Conservation (phyloP, 92 coral and sea anemone genomes). For the Palythoa grandiflora region DNA sequence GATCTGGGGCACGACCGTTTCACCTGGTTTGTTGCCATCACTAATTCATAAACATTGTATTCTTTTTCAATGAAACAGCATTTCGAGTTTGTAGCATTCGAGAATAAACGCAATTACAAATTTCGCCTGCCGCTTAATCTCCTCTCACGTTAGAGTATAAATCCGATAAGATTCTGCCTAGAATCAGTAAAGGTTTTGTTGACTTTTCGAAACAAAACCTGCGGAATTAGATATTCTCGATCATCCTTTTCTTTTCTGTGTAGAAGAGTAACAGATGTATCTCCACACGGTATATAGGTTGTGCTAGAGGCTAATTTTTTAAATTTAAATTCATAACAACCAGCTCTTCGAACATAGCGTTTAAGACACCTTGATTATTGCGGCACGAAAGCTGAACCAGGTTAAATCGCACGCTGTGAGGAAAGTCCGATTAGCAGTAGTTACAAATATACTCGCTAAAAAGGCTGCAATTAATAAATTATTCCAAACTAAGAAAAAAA, state of each 20-base stretch:
- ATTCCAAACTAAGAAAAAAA: not conserved
- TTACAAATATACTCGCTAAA: slow-evolving; percentile 12
- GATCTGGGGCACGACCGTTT: not conserved
- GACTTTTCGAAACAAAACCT: not conserved
- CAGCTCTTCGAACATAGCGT: not conserved
- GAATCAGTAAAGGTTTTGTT: not conserved
- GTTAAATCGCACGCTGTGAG: slow-evolving; percentile 11
- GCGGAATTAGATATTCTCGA: not conserved
- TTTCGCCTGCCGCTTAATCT: not conserved
- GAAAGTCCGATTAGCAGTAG: not conserved
- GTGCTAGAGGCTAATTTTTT: not conserved
- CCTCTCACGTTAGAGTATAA: not conserved
- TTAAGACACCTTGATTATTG: not conserved
- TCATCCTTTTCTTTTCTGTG: not conserved
- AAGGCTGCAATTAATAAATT: slow-evolving; percentile 5
- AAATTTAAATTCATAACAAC: not conserved
- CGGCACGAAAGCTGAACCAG: not conserved
- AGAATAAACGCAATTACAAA: not conserved
- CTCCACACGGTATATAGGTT: not conserved
- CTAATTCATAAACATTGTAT: not conserved
- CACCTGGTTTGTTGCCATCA: not conserved
- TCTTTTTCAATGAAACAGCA: not conserved
- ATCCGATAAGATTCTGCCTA: not conserved
- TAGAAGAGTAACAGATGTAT: not conserved
- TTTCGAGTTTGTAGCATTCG: not conserved